Evolutionary conservation across 2,888 invertebrate genomes (phyloP), one percentile per base, ranked within the genome.

Genomic region (Lycophotia porphyrea): DNA sequence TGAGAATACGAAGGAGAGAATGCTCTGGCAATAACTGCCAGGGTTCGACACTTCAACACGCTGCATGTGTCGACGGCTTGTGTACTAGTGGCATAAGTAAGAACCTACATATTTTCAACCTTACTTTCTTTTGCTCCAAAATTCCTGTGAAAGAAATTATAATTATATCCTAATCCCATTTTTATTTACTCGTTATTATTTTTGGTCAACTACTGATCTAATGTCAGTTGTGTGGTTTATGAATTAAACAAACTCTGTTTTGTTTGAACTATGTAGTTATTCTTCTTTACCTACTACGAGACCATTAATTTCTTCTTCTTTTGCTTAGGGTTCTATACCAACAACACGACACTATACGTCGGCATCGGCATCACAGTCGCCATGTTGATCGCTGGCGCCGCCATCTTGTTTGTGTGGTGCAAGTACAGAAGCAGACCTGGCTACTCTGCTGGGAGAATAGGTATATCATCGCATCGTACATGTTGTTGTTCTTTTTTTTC

Each of bases 331-430:
- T 74, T 94, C 8, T 93, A 93, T 86, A 93, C 90, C 76, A 93
- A 90, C 85, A 94, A 94, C 80, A 88, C 94, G 24, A 92, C 95
- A 0, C 81, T 95, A 3, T 95, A 95, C 88, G 94, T 95, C 9
- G 95, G 95, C 1, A 88, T 95, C 1, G 95, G 95, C 0, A 93
- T 96, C 75, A 95, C 95, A 3, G 87, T 94, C 0, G 94, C 94
- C 0, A 95, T 95, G 93, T 66, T 95, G 70, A 88, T 93, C 0
- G 94, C 94, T 1, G 95, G 94, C 0, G 91, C 88, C 0, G 94
- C 92, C 9, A 92, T 96, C 4, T 77, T 95, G 44, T 94, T 92
- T 70, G 93, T 95, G 1, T 96, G 96, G 95, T 96, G 95, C 86
- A 91, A 92, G 75, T 94, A 93, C 79, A 91, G 90, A 65, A 90